phyloP scores from a whole-genome alignment of 2,888 invertebrate genomes.

The Drosophila borborema region DNA sequence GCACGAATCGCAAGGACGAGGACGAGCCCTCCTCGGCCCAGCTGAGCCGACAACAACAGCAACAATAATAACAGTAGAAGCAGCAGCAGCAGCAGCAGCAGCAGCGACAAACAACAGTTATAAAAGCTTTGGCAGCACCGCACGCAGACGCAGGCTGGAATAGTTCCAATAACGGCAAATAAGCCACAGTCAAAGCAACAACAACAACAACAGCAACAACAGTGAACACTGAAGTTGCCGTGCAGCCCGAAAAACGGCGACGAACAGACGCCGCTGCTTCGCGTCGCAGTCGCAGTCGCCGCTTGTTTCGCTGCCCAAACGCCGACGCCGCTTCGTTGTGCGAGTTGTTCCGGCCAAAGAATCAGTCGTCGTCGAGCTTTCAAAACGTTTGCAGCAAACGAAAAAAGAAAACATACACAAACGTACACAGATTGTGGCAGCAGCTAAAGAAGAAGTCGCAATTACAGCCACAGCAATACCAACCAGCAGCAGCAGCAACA shows the following conservation, averaged over 20 bases:
- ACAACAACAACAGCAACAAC: slow-evolving; percentile 26
- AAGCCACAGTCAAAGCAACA: slow-evolving; percentile 22
- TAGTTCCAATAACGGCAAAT: slow-evolving; percentile 62
- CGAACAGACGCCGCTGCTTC: slow-evolving; percentile 50
- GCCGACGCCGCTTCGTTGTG: slow-evolving; percentile 68
- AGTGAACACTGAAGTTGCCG: slow-evolving; percentile 58
- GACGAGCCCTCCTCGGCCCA: slow-evolving; percentile 55
- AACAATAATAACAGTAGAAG: neutral
- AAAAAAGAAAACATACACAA: slow-evolving; percentile 18
- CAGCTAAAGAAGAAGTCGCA: slow-evolving; percentile 46
- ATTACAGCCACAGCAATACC: slow-evolving; percentile 40
- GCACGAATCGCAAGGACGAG: slow-evolving; percentile 43
- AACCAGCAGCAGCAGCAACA: slow-evolving; percentile 24
- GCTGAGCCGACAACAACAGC: slow-evolving; percentile 48
- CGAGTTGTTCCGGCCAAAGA: slow-evolving; percentile 67
- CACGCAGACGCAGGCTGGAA: slow-evolving; percentile 72
- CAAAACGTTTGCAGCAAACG: slow-evolving; percentile 83
- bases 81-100: slow-evolving; percentile 7
- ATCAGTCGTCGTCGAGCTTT: slow-evolving; percentile 85
- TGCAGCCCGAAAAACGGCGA: slow-evolving; percentile 55
- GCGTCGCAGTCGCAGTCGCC: slow-evolving; percentile 20
- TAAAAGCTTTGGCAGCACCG: slow-evolving; percentile 44
- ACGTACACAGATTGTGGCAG: slow-evolving; percentile 39
- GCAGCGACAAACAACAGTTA: slow-evolving; percentile 29
- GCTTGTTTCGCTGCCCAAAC: slow-evolving; percentile 25